Evolutionary conservation across 30 jellyfish, hydroid and myxozoan genomes (phyloP).

Genomic region (Aurelia coerulea): DNA sequence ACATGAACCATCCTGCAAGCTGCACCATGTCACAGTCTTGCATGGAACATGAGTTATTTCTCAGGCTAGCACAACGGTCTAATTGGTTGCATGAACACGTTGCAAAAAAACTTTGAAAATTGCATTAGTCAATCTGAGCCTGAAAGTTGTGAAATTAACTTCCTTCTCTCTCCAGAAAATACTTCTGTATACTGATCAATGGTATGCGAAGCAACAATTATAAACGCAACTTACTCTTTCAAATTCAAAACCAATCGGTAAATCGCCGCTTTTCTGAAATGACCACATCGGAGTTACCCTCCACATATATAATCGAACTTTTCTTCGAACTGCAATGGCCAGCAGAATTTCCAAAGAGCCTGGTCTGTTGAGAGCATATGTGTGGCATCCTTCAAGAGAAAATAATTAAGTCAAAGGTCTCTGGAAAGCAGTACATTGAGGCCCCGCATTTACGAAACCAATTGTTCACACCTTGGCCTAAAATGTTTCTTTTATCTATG

Average conservation of each 20-base stretch:
- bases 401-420: background rate
- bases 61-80: too few species aligned
- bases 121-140: too few species aligned
- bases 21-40: too few species aligned
- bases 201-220: background rate
- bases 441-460: background rate
- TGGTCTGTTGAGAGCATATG: slow-evolving; percentile 84
- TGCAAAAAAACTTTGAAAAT: too few species aligned
- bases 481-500: too few species aligned
- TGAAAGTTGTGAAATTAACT: too few species aligned
- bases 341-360: slow-evolving; percentile 77
- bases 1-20: too few species aligned
- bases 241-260: slow-evolving; percentile 84
- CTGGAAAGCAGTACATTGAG: background rate
- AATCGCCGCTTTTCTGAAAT: slow-evolving; percentile 40
- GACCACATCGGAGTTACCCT: slow-evolving; percentile 79
- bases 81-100: too few species aligned
- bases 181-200: too few species aligned
- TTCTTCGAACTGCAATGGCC: slow-evolving; percentile 87
- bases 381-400: slow-evolving; percentile 74
- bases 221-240: slow-evolving; percentile 69
- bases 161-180: too few species aligned
- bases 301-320: slow-evolving; percentile 72
- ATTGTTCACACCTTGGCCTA: too few species aligned
- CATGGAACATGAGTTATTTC: too few species aligned